Base-by-base conservation (phyloP, 2,113 vertebrate genomes). In the Pelobates fuscus region DNA sequence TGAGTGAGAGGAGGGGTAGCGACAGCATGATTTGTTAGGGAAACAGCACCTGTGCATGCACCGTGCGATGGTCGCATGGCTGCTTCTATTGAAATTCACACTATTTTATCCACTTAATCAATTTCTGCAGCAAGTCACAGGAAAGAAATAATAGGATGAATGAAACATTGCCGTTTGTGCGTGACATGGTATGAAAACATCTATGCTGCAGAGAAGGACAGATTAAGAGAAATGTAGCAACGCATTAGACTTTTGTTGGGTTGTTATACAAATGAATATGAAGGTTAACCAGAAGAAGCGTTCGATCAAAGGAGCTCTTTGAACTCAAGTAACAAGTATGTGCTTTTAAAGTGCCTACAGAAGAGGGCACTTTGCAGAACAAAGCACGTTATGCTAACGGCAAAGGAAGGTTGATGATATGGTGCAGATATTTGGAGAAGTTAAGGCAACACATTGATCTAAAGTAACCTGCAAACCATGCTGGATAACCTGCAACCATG, bases 251-350 rank as follows among this genome's bases (percentile, higher is more conserved):
- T 52, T 60, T 60, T 61, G 55, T 61, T 30, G 57, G 73, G 65
- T 76, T 37, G 59, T 66, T 61, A 76, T 67, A 76, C 64, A 67
- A 76, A 76, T 76, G 46, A 68, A 37, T 46, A 68, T 32, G 73
- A 76, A 49, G 49, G 54, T 41, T 49, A 30, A 49, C 43, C 43
- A 68, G 55, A 68, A 67, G 57, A 37, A 52, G 41, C 67, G n/a
- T 2, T 54, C 29, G 64, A 77, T 68, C 73, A 76, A 76, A 76
- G 73, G n/a, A 46, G 55, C n/a, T 37, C 11, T 17, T 32, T 46
- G 54, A 60, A 43, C 72, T 52, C 25, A 2, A 29, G 59, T 68
- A 55, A 68, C 64, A 67, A 68, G 73, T 27, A 26, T 67, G 65
- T 52, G 20, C 68, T 26, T 61, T 77, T 49, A 77, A 77, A 49